Evolutionary conservation across 2,113 vertebrate genomes (phyloP).

Genomic region (Varanus komodoensis): DNA sequence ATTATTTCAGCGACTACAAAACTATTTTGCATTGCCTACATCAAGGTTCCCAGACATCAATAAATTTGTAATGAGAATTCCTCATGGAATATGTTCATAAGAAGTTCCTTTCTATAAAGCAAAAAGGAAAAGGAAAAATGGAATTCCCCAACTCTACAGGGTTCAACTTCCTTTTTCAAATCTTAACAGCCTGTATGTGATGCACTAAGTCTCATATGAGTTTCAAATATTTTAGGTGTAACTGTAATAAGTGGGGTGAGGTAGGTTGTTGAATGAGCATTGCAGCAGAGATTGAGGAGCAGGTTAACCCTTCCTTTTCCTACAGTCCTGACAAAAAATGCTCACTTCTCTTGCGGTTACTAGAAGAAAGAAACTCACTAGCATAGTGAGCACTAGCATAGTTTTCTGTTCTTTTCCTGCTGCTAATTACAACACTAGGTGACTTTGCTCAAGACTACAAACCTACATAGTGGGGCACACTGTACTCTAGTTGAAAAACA

Average conservation of each 20-base stretch:
- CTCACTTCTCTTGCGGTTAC: too few relatives aligned
- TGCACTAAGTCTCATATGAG: background rate
- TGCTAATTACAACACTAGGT: too few relatives aligned
- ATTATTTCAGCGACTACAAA: background rate
- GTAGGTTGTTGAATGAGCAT: background rate
- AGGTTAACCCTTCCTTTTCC: too few relatives aligned
- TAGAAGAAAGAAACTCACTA: too few relatives aligned
- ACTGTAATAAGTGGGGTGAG: too few relatives aligned
- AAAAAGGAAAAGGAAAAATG: background rate
- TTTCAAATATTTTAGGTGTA: background rate
- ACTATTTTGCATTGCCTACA: constrained; percentile 9
- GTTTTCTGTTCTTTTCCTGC: too few relatives aligned
- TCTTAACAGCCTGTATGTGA: background rate
- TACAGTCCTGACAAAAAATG: too few relatives aligned
- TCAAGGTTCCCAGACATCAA: background rate
- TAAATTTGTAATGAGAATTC: background rate
- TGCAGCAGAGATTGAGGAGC: background rate
- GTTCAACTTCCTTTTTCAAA: background rate
- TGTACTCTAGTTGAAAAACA: too few relatives aligned
- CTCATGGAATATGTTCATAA: background rate
- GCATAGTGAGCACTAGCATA: too few relatives aligned
- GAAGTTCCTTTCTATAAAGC: background rate
- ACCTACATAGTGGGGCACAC: too few relatives aligned
- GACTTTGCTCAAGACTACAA: too few relatives aligned
- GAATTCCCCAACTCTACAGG: background rate